Percentiles rank a stretch among this genome's conserved stretches.
phyloP scores from a whole-genome alignment of 2,888 invertebrate species.

The Zeuzera pyrina region DNA sequence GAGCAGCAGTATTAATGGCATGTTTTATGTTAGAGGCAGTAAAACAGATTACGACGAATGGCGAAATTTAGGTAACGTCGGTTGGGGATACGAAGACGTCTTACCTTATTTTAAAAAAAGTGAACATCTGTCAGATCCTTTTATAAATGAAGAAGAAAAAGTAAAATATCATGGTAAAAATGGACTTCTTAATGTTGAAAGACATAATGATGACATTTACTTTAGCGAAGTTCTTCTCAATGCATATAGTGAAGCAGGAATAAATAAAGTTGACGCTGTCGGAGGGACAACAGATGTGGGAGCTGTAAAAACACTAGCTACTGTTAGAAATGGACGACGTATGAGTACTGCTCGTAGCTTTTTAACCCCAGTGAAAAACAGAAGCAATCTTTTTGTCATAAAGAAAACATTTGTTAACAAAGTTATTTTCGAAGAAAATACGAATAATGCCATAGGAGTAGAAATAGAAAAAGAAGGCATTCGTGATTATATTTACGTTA shows the following conservation, averaged over 20 bases:
- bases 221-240: conserved; percentile 39
- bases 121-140: conserved; percentile 52
- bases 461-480: conserved; percentile 29
- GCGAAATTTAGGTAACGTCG: conserved; percentile 41
- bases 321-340: conserved; percentile 60
- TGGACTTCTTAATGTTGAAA: conserved; percentile 65
- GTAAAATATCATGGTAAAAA: conserved; percentile 53
- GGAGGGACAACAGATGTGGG: conserved; percentile 65
- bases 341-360: conserved; percentile 72
- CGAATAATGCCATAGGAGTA: conserved; percentile 39
- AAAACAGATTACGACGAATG: conserved; percentile 47
- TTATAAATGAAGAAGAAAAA: conserved; percentile 43
- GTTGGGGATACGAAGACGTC: conserved; percentile 54
- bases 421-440: conserved; percentile 30
- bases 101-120: conserved; percentile 55
- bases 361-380: conserved; percentile 35
- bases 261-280: conserved; percentile 50
- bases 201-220: conserved; percentile 51
- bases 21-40: conserved; percentile 53
- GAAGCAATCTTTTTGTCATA: conserved; percentile 44
- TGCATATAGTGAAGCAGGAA: conserved; percentile 64
- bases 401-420: conserved; percentile 39
- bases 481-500: conserved; percentile 30
- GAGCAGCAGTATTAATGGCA: conserved; percentile 55
- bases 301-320: conserved; percentile 67